Base-by-base conservation (phyloP, 2,113 vertebrate genomes). In the Microcebus ravelobensis region DNA sequence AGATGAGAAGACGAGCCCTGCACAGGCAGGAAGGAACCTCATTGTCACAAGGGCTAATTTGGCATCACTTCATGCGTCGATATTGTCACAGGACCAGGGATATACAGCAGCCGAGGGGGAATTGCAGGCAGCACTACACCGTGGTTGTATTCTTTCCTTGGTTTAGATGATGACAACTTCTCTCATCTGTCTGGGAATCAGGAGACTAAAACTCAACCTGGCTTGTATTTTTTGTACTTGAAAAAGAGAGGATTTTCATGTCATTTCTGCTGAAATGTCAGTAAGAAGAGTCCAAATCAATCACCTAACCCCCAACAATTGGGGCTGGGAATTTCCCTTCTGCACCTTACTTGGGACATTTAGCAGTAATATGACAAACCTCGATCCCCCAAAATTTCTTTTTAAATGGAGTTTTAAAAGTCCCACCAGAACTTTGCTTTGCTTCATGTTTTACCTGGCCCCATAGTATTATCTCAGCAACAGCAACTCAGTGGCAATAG, bases 281-380 rank as follows among this genome's bases (percentile, higher is more conserved):
- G 73, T 83, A 80, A 92, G 36, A 2, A 70, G n/a, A 93, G 20
- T 80, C 81, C n/a, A 81, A 80, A 57, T 77, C 48, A 17, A 2
- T 67, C 91, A 67, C 59, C 70, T n/a, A 45, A 90, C 0, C 8
- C 79, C 63, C 81, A 1, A 1, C 6, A 29, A 23, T 8, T 39
- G 14, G 18, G 27, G 1, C 9, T 74, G 10, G 61, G 79, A 31
- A 96, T 65, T 97, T 77, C 45, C 89, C n/a, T 52, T 45, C 63
- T 52, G 15, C 8, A 94, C 87, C 87, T 91, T 93, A 31, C 55
- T 92, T 90, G 96, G 90, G 90, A 91, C 96, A 87, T 81, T 57
- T 96, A 80, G 42, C 73, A 59, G n/a, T 90, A 93, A 90, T 18
- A 48, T 8, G 36, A 48, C 65, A 90, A 52, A 52, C 83, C 45